Evolutionary conservation across 2,797 vertebrate genomes (phyloP).

Genomic region (Alauda arvensis): DNA sequence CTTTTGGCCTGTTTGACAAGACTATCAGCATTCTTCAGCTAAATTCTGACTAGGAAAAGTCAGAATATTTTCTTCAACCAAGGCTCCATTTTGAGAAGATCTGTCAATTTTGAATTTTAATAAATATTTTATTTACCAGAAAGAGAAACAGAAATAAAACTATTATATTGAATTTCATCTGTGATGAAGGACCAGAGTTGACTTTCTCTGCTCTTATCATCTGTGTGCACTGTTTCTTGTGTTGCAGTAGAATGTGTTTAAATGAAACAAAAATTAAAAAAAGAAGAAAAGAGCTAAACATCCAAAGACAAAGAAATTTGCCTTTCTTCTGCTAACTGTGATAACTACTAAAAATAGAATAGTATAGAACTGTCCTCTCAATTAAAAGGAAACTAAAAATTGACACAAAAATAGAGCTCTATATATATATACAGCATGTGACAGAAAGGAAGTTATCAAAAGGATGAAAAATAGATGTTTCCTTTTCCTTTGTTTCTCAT

Average conservation of each 20-base stretch:
- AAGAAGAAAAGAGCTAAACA: neutral
- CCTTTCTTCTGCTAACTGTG: neutral
- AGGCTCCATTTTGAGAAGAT: neutral
- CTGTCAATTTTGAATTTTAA: neutral
- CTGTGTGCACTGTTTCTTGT: neutral
- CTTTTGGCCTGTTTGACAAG: neutral
- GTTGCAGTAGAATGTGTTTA: neutral
- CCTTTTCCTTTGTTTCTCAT: neutral
- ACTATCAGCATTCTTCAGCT: neutral
- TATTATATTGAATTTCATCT: neutral
- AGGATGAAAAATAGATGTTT: neutral
- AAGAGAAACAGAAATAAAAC: neutral
- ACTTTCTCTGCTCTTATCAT: neutral
- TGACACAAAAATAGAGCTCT: neutral
- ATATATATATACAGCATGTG: neutral
- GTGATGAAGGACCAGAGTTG: neutral
- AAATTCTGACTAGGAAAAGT: neutral
- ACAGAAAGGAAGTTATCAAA: neutral
- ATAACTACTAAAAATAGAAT: constrained; percentile 13
- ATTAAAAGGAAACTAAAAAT: neutral
- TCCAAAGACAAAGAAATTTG: neutral
- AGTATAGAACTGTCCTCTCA: neutral
- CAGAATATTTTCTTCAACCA: neutral
- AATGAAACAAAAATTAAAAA: neutral
- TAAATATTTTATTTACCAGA: neutral